Evolutionary conservation across 2,888 invertebrate genomes (phyloP), one percentile per base, ranked within the genome.

Genomic region (Gibbula magus): DNA sequence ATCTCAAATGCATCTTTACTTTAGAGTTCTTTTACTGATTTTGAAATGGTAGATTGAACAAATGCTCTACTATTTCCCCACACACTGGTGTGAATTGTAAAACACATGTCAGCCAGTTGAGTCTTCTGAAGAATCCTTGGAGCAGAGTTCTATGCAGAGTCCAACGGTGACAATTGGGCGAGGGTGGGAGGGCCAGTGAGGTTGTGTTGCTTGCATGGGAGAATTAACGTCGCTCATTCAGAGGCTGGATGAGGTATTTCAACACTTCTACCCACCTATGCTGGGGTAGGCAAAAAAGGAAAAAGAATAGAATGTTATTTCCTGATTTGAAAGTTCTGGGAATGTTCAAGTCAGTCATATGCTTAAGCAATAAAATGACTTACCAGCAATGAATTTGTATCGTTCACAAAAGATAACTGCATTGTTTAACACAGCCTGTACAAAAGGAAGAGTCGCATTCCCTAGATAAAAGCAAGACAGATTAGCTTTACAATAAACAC

Each of bases 201-300:
- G 67, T 67, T 67, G 67, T 56, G 56, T 67, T 67, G 67, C 67
- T 67, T 67, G 67, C 67, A 32, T 67, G 67, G 67, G 67, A n/a
- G 67, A 25, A 67, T 29, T 35, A 67, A 67, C 67, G 67, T 35
- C 35, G 32, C 67, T 67, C 67, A 67, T 61, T 32, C 67, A 22
- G n/a, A 39, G 75, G 80, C 78, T 66, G 76, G 78, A 70, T 75
- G 75, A 78, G 61, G 82, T 67, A 80, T 81, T 83, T 66, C 83
- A 83, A 83, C 81, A 83, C 81, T 85, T 89, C 89, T 91, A 91
- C 91, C 91, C 91, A 90, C 90, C 91, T 91, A 88, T 85, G 87
- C 91, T 91, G 89, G 89, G 89, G 90, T 90, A 91, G 91, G 90
- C 87, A 91, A 90, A 86, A n/a, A 86, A 87, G 86, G 87, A 87